Percentiles rank a stretch among this genome's conserved stretches.
These are phyloP conservation scores for Caenorhabditis doughertyi DNA, from an alignment of 2,888 invertebrate genomes.

Conservation along the genomic window DNA sequence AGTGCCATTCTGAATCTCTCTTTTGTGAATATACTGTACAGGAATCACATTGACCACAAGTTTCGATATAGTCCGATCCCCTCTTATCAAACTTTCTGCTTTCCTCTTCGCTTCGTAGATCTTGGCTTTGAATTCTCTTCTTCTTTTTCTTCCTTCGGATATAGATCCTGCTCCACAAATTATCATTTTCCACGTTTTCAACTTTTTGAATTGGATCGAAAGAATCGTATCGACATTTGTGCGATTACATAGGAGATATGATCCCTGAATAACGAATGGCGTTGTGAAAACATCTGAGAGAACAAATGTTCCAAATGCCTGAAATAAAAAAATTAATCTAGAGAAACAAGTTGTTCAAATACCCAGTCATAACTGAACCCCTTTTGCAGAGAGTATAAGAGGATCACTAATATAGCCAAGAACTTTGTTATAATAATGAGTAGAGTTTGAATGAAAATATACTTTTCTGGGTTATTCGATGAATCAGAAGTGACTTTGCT, in stretches of 20 bases:
- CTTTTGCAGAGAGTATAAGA: background rate
- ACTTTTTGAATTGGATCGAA: conserved; percentile 34
- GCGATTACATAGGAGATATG: conserved; percentile 40
- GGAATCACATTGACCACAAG: conserved; percentile 15
- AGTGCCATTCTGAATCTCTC: background rate
- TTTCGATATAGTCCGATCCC: conserved; percentile 6
- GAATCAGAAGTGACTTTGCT: conserved; percentile 34
- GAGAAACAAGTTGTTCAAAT: background rate
- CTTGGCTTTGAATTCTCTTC: conserved; percentile 20
- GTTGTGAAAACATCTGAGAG: conserved; percentile 26
- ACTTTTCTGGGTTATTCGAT: conserved; percentile 36
- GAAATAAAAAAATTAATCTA: background rate
- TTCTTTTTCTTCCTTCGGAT: conserved; percentile 21
- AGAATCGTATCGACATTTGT: conserved; percentile 38
- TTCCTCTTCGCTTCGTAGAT: conserved; percentile 18
- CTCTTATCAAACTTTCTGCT: conserved; percentile 14
- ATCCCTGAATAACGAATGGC: conserved; percentile 43
- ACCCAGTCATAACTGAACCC: conserved; percentile 20
- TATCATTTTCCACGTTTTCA: conserved; percentile 40
- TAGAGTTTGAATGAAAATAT: conserved; percentile 42
- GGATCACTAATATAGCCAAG: conserved; percentile 4
- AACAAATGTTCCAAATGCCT: conserved; percentile 34
- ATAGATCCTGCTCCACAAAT: conserved; percentile 29
- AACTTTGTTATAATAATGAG: conserved; percentile 29
- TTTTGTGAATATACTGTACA: background rate